Conservation (phyloP, 2,113 vertebrate genomes). For the Leptocoma aspasia region DNA sequence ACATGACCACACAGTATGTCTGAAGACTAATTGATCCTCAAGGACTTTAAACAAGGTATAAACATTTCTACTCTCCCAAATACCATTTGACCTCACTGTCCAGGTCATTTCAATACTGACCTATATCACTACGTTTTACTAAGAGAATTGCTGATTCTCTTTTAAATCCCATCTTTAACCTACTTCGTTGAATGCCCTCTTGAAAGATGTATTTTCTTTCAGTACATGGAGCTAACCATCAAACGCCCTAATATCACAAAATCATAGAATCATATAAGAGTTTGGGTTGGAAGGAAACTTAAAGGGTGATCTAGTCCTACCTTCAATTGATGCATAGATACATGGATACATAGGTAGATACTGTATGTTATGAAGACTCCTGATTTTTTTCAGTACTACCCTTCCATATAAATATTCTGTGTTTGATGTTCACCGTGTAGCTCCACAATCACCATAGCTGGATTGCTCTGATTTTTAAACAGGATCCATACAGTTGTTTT, state of each 20-base stretch:
- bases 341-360: background rate
- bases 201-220: background rate
- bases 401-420: background rate
- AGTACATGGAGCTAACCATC: background rate
- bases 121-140: background rate
- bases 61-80: background rate
- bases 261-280: background rate
- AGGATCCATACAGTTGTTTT: background rate
- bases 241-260: background rate
- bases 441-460: background rate
- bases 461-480: background rate
- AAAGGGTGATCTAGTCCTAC: background rate
- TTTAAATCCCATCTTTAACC: background rate
- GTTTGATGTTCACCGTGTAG: background rate
- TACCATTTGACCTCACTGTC: background rate
- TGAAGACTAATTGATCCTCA: background rate
- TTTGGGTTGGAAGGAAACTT: background rate
- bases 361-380: background rate
- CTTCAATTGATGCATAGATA: no score
- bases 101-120: background rate
- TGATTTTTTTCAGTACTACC: background rate
- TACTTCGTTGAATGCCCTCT: background rate
- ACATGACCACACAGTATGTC: background rate
- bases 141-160: background rate
- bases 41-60: background rate